These are phyloP conservation scores for Pipra filicauda DNA, from an alignment of 2,113 vertebrate genomes.

Conservation along the genomic window DNA sequence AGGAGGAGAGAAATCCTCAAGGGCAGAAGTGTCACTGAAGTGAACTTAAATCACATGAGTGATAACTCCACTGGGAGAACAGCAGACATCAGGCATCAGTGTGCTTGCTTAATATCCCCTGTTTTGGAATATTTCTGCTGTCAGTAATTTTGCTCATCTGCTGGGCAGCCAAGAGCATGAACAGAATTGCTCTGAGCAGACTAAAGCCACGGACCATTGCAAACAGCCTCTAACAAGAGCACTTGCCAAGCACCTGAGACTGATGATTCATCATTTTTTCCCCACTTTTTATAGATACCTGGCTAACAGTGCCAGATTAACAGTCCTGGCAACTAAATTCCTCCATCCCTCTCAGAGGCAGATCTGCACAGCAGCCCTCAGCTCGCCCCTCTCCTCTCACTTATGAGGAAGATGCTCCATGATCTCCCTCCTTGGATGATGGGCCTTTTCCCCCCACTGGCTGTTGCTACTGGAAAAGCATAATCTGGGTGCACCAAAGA, in stretches of 20 bases:
- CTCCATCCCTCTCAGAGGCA: background rate
- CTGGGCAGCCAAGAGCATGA: constrained; percentile 42
- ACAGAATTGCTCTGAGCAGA: constrained; percentile 26
- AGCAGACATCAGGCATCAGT: constrained; percentile 52
- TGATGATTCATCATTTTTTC: constrained; percentile 15
- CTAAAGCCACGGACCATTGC: constrained; percentile 36
- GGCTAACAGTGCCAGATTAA: background rate
- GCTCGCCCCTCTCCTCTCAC: background rate
- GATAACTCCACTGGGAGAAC: constrained; percentile 43
- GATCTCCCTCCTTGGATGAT: background rate
- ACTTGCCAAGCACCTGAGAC: background rate
- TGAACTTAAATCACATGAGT: constrained; percentile 54
- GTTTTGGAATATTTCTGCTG: constrained; percentile 59
- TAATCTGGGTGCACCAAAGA: background rate
- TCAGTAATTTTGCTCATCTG: constrained; percentile 49
- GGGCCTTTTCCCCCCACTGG: background rate
- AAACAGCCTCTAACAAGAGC: constrained; percentile 11
- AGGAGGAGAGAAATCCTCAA: constrained; percentile 61
- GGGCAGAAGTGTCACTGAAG: constrained; percentile 52
- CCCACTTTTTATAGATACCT: background rate
- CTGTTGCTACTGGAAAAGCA: background rate
- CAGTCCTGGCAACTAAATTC: background rate
- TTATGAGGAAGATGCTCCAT: background rate
- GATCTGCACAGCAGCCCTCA: background rate
- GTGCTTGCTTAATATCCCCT: constrained; percentile 44